Percentiles rank a stretch among this genome's conserved stretches.
phyloP scores from a whole-genome alignment of 2,888 invertebrate species.

The Ochropleura plecta region DNA sequence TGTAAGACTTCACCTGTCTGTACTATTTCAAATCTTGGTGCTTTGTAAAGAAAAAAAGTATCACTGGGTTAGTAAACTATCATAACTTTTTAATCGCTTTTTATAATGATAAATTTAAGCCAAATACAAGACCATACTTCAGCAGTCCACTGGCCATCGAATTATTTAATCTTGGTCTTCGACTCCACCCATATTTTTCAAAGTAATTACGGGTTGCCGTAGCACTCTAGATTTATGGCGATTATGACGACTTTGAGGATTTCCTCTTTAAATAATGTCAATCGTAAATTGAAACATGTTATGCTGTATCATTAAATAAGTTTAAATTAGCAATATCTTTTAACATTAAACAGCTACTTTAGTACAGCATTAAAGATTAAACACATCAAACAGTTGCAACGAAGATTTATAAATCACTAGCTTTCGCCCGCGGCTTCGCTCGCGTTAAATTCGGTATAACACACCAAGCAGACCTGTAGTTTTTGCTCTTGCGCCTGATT shows the following conservation, averaged over 20 bases:
- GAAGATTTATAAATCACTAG: conserved; percentile 27
- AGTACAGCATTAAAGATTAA: conserved; percentile 10
- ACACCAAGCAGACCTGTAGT: too few relatives aligned
- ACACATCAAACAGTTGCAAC: conserved; percentile 6
- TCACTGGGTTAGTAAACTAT: background rate
- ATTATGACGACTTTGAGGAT: conserved; percentile 59
- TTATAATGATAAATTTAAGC: conserved; percentile 17
- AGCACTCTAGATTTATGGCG: conserved; percentile 58
- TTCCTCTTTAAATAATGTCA: conserved; percentile 64
- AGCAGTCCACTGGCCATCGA: conserved; percentile 38
- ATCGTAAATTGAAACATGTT: conserved; percentile 26
- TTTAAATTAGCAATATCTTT: background rate
- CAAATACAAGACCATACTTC: conserved; percentile 16
- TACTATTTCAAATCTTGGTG: background rate
- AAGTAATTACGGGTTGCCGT: conserved; percentile 58
- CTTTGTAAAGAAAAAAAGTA: conserved; percentile 5
- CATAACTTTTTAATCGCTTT: background rate
- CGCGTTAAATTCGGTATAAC: too few relatives aligned
- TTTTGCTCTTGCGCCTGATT: too few relatives aligned
- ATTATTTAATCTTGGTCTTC: conserved; percentile 58
- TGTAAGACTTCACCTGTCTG: background rate
- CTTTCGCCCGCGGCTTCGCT: too few relatives aligned
- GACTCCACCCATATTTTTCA: conserved; percentile 60
- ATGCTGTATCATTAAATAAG: conserved; percentile 12
- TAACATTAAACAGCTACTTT: background rate